These are phyloP conservation scores for Eristalis intricaria DNA, from an alignment of 2,888 invertebrate genomes.

Conservation along the genomic window DNA sequence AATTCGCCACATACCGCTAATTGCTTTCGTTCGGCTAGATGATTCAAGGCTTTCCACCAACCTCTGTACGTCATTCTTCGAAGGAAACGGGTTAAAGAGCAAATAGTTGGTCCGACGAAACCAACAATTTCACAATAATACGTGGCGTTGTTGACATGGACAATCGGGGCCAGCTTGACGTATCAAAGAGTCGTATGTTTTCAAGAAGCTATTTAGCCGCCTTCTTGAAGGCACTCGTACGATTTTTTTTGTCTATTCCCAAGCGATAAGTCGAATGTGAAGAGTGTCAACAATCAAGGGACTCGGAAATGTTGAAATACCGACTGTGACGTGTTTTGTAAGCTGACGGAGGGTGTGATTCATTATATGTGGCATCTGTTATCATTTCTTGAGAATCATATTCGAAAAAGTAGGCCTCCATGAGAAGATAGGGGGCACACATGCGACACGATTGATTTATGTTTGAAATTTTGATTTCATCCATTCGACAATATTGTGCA, in stretches of 20 bases:
- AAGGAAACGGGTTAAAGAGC: constrained; percentile 23
- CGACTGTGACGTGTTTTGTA: not conserved
- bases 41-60: not conserved
- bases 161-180: not conserved
- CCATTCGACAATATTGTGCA: not conserved
- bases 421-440: not conserved
- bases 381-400: not conserved
- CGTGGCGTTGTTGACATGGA: not conserved
- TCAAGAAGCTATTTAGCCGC: not conserved
- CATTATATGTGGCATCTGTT: not conserved
- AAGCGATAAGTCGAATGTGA: not conserved
- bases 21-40: constrained; percentile 5
- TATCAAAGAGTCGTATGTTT: not conserved
- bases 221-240: not conserved
- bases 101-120: not conserved
- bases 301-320: not conserved
- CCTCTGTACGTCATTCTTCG: constrained; percentile 3
- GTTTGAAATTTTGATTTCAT: too few relatives aligned
- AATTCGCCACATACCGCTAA: constrained; percentile 11
- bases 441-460: not conserved
- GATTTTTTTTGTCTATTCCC: not conserved
- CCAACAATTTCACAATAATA: constrained; percentile 17
- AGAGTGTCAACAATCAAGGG: not conserved
- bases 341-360: not conserved
- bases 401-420: not conserved